Conservation (phyloP, 2,888 invertebrate species). For the Cephus pulcher region DNA sequence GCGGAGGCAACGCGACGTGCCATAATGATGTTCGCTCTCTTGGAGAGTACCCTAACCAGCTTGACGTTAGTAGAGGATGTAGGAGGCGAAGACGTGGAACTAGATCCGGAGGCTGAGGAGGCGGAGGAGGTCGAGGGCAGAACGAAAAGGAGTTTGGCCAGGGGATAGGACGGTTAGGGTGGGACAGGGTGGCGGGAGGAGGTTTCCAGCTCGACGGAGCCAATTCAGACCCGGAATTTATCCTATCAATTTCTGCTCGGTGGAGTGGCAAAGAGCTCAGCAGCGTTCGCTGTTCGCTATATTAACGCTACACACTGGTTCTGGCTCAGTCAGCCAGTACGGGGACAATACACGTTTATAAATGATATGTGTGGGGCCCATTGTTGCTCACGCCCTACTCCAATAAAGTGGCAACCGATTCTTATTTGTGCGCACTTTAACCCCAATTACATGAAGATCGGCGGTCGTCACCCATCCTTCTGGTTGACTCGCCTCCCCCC, state of each 20-base stretch:
- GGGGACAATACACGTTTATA: constrained; percentile 50
- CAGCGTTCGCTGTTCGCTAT: constrained; percentile 66
- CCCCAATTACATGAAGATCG: constrained; percentile 39
- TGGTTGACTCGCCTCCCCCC: neutral
- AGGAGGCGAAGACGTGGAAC: constrained; percentile 17
- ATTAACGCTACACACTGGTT: constrained; percentile 63
- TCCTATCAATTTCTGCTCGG: constrained; percentile 75
- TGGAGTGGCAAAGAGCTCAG: constrained; percentile 72
- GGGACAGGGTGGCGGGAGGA: constrained; percentile 39
- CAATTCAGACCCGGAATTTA: constrained; percentile 75
- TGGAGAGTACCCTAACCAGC: constrained; percentile 8
- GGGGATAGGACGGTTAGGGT: constrained; percentile 26
- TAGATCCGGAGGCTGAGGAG: constrained; percentile 16
- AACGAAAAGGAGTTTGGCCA: constrained; percentile 21
- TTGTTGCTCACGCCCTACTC: constrained; percentile 50
- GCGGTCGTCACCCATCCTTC: neutral
- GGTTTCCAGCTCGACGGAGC: constrained; percentile 71
- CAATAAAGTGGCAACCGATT: constrained; percentile 48
- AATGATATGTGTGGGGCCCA: constrained; percentile 45
- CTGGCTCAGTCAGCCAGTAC: constrained; percentile 46
- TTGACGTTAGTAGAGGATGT: constrained; percentile 15
- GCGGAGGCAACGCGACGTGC: constrained; percentile 15
- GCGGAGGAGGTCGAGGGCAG: constrained; percentile 20
- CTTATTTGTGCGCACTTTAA: constrained; percentile 51
- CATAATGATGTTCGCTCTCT: constrained; percentile 26